Conservation (phyloP, 92 coral and sea anemone species). For the Montipora capitata region DNA sequence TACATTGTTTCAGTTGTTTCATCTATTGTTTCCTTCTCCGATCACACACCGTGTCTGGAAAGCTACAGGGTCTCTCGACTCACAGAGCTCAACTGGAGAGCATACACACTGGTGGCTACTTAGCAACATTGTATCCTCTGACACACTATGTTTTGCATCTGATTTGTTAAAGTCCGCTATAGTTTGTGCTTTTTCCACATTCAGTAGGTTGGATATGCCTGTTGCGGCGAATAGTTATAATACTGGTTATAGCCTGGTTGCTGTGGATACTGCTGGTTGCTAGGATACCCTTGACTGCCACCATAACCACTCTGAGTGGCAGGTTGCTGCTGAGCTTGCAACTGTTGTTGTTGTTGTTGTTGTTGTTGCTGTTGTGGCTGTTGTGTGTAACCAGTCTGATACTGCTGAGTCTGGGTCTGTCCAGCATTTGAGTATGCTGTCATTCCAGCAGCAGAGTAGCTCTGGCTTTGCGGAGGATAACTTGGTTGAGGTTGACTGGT, state of each 20-base stretch:
- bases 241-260: conserved; percentile 60
- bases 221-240: conserved; percentile 48
- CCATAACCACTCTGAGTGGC: conserved; percentile 53
- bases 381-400: conserved; percentile 9
- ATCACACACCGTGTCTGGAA: background rate
- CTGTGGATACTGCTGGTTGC: conserved; percentile 69
- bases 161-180: too few species aligned
- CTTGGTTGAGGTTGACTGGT: conserved; percentile 49
- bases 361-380: conserved; percentile 68
- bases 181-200: background rate
- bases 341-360: conserved; percentile 55
- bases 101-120: too few species aligned
- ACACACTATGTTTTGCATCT: too few species aligned
- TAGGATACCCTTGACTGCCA: conserved; percentile 61
- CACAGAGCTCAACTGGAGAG: too few species aligned
- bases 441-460: conserved; percentile 53
- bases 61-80: too few species aligned
- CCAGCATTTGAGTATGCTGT: conserved; percentile 22
- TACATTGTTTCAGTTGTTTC: too few species aligned
- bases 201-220: conserved; percentile 47
- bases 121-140: too few species aligned
- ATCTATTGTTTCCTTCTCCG: too few species aligned
- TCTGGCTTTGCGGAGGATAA: conserved; percentile 71
- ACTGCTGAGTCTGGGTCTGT: conserved; percentile 50
- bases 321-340: conserved; percentile 59